Conservation (phyloP, 2,888 invertebrate genomes). For the Liposcelis brunnea region DNA sequence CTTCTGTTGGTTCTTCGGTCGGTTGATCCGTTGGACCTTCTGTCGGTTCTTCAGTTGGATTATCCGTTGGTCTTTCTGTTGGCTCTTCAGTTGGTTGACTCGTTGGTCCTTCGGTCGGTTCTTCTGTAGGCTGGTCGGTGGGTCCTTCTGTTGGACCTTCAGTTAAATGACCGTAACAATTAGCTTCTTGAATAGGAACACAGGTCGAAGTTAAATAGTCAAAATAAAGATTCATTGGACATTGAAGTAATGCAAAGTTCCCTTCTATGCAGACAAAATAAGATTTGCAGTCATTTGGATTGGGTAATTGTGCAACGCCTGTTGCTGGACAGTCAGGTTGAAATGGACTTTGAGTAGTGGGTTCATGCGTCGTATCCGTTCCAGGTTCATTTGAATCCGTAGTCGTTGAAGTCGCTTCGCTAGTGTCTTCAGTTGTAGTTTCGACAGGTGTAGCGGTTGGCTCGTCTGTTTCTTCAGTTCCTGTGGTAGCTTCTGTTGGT, state of each 20-base stretch:
- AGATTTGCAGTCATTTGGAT: neutral
- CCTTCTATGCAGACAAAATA: constrained; percentile 1
- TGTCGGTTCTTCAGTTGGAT: no score
- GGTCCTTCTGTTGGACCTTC: no score
- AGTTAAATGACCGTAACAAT: no score
- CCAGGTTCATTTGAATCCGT: neutral
- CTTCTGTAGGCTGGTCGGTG: no score
- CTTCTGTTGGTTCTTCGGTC: no score
- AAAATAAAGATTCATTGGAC: neutral
- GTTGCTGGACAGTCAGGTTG: constrained; percentile 1
- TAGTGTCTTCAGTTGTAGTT: neutral
- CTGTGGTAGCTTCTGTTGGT: neutral
- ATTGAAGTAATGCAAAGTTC: neutral
- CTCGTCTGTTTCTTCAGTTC: neutral
- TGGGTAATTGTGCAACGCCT: neutral
- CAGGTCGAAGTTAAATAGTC: no score
- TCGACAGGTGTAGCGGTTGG: neutral
- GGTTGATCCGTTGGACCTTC: no score
- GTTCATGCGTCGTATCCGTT: neutral
- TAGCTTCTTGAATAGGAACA: no score
- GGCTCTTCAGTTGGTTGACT: no score
- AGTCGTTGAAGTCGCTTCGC: neutral
- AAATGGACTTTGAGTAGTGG: neutral
- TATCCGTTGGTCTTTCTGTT: no score
- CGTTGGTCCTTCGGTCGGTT: no score